Conservation (phyloP, 2,113 vertebrate species). For the Aegypius monachus region DNA sequence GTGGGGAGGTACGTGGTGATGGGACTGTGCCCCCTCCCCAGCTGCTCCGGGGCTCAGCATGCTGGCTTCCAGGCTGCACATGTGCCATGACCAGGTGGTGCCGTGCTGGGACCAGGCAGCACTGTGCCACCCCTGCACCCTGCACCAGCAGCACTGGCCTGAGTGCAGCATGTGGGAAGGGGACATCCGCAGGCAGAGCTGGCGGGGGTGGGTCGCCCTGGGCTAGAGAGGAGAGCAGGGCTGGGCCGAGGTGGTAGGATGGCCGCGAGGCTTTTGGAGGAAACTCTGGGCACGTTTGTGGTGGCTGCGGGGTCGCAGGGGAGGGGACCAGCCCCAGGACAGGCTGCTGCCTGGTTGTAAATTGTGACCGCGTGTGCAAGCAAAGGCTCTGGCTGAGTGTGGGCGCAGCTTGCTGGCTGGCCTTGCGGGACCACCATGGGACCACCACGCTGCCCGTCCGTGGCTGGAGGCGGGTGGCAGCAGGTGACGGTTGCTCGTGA, state of each 20-base stretch:
- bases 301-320: rapidly evolving
- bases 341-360: background rate
- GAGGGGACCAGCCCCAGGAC: background rate
- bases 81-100: background rate
- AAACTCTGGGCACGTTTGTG: rapidly evolving
- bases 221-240: background rate
- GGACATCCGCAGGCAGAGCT: rapidly evolving
- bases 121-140: background rate
- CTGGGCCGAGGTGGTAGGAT: background rate
- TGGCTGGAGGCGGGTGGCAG: background rate
- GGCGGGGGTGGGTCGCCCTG: background rate
- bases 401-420: background rate
- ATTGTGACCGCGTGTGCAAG: rapidly evolving
- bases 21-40: background rate
- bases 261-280: background rate
- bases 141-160: background rate
- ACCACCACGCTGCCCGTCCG: rapidly evolving
- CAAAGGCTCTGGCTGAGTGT: background rate
- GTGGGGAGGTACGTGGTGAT: background rate
- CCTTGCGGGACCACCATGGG: rapidly evolving
- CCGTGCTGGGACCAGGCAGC: background rate
- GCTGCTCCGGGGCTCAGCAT: rapidly evolving
- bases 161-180: rapidly evolving
- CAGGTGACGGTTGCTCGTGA: background rate
- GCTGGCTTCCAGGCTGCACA: background rate